These are phyloP conservation scores for Allophyes oxyacanthae DNA, from an alignment of 2,888 invertebrate species.

Conservation along the genomic window DNA sequence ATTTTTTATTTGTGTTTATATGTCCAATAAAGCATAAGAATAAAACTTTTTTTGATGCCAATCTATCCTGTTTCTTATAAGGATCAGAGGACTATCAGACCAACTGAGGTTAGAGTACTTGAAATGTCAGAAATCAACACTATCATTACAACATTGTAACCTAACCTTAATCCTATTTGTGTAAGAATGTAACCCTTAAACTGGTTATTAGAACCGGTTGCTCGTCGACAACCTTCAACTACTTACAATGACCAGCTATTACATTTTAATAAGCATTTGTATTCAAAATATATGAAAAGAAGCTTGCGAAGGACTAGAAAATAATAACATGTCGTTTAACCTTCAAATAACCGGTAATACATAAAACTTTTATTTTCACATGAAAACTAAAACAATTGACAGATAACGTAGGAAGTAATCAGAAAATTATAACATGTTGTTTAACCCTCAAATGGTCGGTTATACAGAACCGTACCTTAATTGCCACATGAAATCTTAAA, in stretches of 20 bases:
- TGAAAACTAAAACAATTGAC: background rate
- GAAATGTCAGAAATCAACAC: background rate
- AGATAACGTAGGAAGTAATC: no score
- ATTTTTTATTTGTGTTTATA: no score
- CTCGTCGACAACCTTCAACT: slow-evolving; percentile 50
- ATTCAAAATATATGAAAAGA: slow-evolving; percentile 28
- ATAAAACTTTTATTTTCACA: background rate
- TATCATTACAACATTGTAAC: slow-evolving; percentile 7
- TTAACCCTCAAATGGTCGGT: slow-evolving; percentile 12
- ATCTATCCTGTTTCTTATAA: no score
- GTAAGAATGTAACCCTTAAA: slow-evolving; percentile 47
- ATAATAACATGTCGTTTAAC: slow-evolving; percentile 6
- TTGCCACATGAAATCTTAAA: background rate
- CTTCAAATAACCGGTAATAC: slow-evolving; percentile 9
- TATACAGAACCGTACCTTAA: slow-evolving; percentile 11
- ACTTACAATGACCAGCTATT: slow-evolving; percentile 36
- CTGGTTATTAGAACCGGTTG: slow-evolving; percentile 51
- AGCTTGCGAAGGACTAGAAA: slow-evolving; percentile 13
- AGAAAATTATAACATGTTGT: no score
- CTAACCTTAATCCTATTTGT: slow-evolving; percentile 34
- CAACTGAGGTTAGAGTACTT: no score
- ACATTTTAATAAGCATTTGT: slow-evolving; percentile 36
- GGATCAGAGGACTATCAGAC: no score
- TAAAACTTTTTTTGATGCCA: no score
- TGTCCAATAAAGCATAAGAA: no score